These are phyloP conservation scores for Smutsia temminckii DNA, from an alignment of 2,797 vertebrate species.

Conservation along the genomic window DNA sequence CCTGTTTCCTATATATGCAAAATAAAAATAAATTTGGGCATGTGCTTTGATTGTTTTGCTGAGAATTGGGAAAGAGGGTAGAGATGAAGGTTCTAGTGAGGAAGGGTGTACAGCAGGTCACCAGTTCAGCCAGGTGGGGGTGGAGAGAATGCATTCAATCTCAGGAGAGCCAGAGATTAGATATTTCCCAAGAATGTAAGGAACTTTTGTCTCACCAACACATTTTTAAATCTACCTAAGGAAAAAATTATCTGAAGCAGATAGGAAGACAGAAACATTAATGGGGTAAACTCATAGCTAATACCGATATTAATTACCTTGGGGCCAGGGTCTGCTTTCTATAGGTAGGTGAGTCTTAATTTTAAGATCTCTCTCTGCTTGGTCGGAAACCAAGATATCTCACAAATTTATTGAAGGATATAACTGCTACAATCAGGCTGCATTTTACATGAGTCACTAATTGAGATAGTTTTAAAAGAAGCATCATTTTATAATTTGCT, in stretches of 20 bases:
- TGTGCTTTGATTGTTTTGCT: not conserved
- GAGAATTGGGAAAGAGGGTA: not conserved
- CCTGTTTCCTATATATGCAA: slow-evolving; percentile 59
- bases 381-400: not conserved
- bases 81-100: not conserved
- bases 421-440: not conserved
- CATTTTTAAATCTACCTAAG: not conserved
- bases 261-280: not conserved
- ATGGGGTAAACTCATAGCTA: too few relatives aligned
- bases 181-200: not conserved
- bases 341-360: not conserved
- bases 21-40: slow-evolving; percentile 52
- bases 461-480: not conserved
- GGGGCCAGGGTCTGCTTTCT: not conserved
- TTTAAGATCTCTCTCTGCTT: not conserved
- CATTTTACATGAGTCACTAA: not conserved
- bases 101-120: fast-evolving
- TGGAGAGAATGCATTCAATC: fast-evolving
- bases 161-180: not conserved
- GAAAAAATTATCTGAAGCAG: not conserved
- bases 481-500: not conserved
- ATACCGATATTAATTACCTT: fast-evolving
- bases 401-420: too few relatives aligned
- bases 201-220: not conserved
- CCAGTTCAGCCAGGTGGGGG: not conserved